Conservation (phyloP, 1,140 invertebrate genomes). For the Kradibia gibbosae region DNA sequence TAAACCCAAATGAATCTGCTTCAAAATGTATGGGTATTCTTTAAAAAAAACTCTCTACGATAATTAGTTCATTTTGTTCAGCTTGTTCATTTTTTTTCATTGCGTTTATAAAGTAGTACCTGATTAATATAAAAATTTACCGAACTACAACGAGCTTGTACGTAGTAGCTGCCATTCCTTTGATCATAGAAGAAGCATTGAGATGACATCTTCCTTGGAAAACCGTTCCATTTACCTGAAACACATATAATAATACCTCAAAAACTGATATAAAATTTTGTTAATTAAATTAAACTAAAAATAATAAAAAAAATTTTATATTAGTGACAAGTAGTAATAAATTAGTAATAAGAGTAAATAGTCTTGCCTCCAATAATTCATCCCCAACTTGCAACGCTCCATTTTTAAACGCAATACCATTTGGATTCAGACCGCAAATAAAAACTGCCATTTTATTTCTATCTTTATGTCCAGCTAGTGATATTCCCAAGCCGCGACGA, state of each 20-base stretch:
- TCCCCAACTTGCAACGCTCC: constrained; percentile 91
- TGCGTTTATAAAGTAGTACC: neutral
- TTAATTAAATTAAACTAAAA: no score
- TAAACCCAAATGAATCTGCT: no score
- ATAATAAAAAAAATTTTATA: no score
- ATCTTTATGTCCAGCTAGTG: constrained; percentile 94
- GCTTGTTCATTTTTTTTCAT: constrained; percentile 6
- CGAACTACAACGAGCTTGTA: constrained; percentile 92
- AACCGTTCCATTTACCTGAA: constrained; percentile 92
- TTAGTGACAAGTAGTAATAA: no score
- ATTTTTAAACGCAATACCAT: constrained; percentile 83
- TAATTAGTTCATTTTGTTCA: neutral
- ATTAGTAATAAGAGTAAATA: no score
- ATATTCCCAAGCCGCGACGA: constrained; percentile 86
- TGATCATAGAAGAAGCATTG: constrained; percentile 96
- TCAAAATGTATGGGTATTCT: constrained; percentile 1
- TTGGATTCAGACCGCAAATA: constrained; percentile 94
- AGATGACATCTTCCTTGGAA: constrained; percentile 95
- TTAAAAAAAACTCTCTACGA: constrained; percentile 27
- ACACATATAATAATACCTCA: no score
- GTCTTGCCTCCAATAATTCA: constrained; percentile 91
- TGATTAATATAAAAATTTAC: constrained; percentile 72
- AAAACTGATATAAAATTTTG: no score
- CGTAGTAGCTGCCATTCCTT: constrained; percentile 85
- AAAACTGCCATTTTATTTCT: constrained; percentile 96